Evolutionary conservation across 2,797 vertebrate species (phyloP).

Genomic region (Botia kubotai): DNA sequence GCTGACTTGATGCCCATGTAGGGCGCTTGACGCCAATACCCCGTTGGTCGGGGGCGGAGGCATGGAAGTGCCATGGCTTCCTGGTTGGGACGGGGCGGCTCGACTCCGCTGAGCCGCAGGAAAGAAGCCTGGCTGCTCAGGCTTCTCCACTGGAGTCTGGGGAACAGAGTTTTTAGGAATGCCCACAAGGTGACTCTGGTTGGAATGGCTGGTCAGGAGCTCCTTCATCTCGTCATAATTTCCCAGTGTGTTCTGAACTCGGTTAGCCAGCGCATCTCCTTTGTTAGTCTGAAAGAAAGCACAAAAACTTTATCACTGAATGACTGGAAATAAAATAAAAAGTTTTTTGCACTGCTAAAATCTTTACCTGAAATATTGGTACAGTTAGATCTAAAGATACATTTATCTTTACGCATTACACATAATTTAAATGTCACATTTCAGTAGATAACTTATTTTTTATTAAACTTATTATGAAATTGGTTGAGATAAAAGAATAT

Average conservation of each 20-base stretch:
- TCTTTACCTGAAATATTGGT: too few species aligned
- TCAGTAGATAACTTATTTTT: too few species aligned
- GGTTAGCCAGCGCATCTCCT: slow-evolving; percentile 92
- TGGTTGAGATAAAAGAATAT: too few species aligned
- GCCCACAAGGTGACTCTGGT: slow-evolving; percentile 89
- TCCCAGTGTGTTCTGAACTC: slow-evolving; percentile 92
- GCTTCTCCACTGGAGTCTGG: slow-evolving; percentile 64
- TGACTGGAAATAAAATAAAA: too few species aligned
- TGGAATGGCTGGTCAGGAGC: slow-evolving; percentile 71
- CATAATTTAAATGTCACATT: too few species aligned
- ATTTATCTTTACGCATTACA: too few species aligned
- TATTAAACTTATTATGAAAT: too few species aligned
- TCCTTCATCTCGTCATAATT: slow-evolving; percentile 89
- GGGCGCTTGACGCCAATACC: slow-evolving; percentile 76
- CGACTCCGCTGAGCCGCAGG: slow-evolving; percentile 73
- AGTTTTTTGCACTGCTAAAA: too few species aligned
- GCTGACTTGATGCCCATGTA: slow-evolving; percentile 80
- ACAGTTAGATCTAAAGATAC: too few species aligned
- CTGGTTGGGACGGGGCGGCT: slow-evolving; percentile 48
- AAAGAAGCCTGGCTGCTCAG: slow-evolving; percentile 64
- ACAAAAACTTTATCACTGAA: background rate
- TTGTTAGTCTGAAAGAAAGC: slow-evolving; percentile 85
- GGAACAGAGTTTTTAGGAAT: slow-evolving; percentile 76
- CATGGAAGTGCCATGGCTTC: slow-evolving; percentile 68
- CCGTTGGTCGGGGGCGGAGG: slow-evolving; percentile 65